Conservation (phyloP, 2,797 vertebrate genomes). For the Clarias fuscus region DNA sequence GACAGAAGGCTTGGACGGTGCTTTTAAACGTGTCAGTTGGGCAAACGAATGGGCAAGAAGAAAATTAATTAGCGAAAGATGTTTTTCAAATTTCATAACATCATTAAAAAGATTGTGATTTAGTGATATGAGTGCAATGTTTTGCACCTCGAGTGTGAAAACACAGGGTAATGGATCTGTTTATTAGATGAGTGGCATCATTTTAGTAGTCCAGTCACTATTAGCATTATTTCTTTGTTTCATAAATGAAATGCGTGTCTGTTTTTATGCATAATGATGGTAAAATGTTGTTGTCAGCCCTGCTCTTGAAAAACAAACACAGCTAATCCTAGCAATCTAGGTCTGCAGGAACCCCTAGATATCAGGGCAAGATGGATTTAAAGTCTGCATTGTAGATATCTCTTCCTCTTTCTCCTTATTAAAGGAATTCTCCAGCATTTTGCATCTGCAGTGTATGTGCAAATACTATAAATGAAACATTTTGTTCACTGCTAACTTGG, state of each 20-base stretch:
- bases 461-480: background rate
- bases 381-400: background rate
- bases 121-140: background rate
- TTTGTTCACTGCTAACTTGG: background rate
- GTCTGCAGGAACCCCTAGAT: background rate
- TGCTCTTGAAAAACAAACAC: background rate
- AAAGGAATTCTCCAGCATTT: background rate
- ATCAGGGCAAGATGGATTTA: background rate
- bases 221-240: background rate
- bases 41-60: slow-evolving; percentile 1
- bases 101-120: slow-evolving; percentile 28
- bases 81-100: background rate
- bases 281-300: background rate
- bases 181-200: slow-evolving; percentile 5
- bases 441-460: background rate
- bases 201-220: background rate
- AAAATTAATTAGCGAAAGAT: slow-evolving; percentile 18
- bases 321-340: too few species aligned
- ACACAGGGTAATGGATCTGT: slow-evolving; percentile 15
- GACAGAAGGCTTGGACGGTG: slow-evolving; percentile 10
- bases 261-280: background rate
- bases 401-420: background rate
- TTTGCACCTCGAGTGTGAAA: slow-evolving; percentile 12
- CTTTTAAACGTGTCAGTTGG: slow-evolving; percentile 18
- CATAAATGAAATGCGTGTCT: slow-evolving; percentile 7